phyloP scores from a whole-genome alignment of 2,797 vertebrate species.

The Pampus argenteus region DNA sequence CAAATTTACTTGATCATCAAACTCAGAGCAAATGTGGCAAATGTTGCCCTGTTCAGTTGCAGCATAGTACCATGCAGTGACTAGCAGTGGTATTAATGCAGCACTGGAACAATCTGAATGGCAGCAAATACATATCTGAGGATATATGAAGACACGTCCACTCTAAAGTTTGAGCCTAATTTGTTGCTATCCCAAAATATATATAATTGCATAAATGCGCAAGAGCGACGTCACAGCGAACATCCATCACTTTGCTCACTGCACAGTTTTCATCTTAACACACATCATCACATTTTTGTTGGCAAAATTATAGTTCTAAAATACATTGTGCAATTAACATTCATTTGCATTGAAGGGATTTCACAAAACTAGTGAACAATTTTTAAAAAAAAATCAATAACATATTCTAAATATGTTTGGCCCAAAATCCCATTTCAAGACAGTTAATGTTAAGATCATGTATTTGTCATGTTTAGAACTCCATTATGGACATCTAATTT shows the following conservation, averaged over 20 bases:
- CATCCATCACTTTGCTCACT: not conserved
- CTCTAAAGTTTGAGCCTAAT: not conserved
- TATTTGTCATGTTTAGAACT: not conserved
- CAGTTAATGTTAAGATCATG: not conserved
- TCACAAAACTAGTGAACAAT: not conserved
- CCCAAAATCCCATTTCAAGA: not conserved
- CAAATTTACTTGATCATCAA: not conserved
- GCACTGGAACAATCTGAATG: not conserved
- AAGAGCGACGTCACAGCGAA: slow-evolving; percentile 3
- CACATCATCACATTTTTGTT: not conserved
- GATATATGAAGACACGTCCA: too few species aligned
- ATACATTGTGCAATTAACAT: not conserved
- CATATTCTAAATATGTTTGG: not conserved
- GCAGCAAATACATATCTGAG: not conserved
- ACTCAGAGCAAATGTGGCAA: not conserved
- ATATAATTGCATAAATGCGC: not conserved
- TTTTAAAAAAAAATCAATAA: too few species aligned
- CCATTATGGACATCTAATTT: slow-evolving; percentile 17
- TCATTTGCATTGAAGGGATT: not conserved
- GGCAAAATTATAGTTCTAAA: too few species aligned
- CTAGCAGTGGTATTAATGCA: not conserved
- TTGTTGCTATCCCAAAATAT: not conserved
- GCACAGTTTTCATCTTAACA: too few species aligned
- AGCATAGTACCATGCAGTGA: not conserved
- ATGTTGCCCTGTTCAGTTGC: not conserved